phyloP scores from a whole-genome alignment of 1,140 invertebrate species.

The Onthophagus taurus region DNA sequence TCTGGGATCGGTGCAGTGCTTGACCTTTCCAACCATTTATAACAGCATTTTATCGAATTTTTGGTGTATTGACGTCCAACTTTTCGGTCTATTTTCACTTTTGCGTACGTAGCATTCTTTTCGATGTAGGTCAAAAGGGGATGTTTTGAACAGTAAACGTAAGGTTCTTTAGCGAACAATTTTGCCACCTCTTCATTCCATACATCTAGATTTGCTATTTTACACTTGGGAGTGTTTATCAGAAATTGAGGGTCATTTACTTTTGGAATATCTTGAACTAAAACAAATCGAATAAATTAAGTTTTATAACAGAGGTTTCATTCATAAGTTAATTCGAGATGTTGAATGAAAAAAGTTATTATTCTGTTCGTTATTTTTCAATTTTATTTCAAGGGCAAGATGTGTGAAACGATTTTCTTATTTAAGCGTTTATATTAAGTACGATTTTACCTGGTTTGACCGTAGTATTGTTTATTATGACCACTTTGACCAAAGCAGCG shows the following conservation, averaged over 20 bases:
- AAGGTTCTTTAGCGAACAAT: conserved; percentile 19
- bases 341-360: no score
- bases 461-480: no score
- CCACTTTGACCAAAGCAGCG: no score
- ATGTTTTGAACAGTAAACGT: conserved; percentile 42
- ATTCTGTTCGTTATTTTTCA: no score
- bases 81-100: conserved; percentile 23
- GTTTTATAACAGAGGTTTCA: background rate
- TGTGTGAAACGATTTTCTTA: no score
- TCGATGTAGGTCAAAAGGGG: conserved; percentile 26
- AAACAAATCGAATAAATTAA: background rate
- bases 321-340: background rate
- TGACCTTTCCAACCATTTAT: conserved; percentile 13
- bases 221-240: conserved; percentile 23
- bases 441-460: no score
- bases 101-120: conserved; percentile 22
- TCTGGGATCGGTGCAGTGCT: background rate
- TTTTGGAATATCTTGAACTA: no score
- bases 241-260: no score
- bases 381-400: no score
- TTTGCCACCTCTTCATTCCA: conserved; percentile 23
- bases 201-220: conserved; percentile 25
- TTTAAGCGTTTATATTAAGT: no score
- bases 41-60: conserved; percentile 19
- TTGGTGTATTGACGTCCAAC: conserved; percentile 20